Evolutionary conservation across 2,888 invertebrate species (phyloP).

Genomic region (Polydesmus complanatus): DNA sequence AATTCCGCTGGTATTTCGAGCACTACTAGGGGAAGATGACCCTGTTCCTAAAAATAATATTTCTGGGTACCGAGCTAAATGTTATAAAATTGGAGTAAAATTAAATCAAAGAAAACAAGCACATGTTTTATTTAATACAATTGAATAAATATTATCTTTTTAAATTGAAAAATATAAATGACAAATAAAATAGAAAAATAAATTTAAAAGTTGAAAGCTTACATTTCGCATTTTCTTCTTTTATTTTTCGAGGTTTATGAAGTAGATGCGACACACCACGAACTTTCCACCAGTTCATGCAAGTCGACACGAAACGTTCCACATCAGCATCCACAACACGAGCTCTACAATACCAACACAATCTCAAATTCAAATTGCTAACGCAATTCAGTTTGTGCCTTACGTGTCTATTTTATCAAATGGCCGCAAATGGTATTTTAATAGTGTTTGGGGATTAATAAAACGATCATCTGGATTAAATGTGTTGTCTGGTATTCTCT

Average conservation of each 20-base stretch:
- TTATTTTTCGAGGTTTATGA: no score
- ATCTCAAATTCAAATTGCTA: conserved; percentile 35
- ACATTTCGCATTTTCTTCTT: no score
- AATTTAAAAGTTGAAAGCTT: no score
- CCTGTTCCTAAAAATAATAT: conserved; percentile 86
- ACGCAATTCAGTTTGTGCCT: conserved; percentile 36
- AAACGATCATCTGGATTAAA: background rate
- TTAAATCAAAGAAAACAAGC: no score
- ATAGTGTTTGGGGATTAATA: conserved; percentile 24
- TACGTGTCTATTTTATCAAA: conserved; percentile 27
- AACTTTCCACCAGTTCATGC: conserved; percentile 48
- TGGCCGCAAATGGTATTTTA: conserved; percentile 26
- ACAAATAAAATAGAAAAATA: no score
- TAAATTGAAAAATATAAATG: no score
- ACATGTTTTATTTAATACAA: no score
- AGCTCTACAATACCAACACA: conserved; percentile 32
- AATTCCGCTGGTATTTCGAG: conserved; percentile 78
- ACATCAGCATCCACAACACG: conserved; percentile 47
- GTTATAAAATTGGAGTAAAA: no score
- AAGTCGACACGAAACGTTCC: conserved; percentile 53
- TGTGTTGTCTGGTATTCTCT: no score
- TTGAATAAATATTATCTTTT: no score
- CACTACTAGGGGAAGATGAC: conserved; percentile 82
- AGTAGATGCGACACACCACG: conserved; percentile 44
- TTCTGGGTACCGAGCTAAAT: no score